Evolutionary conservation across 2,797 vertebrate genomes (phyloP).

Genomic region (Macropus fuliginosus): DNA sequence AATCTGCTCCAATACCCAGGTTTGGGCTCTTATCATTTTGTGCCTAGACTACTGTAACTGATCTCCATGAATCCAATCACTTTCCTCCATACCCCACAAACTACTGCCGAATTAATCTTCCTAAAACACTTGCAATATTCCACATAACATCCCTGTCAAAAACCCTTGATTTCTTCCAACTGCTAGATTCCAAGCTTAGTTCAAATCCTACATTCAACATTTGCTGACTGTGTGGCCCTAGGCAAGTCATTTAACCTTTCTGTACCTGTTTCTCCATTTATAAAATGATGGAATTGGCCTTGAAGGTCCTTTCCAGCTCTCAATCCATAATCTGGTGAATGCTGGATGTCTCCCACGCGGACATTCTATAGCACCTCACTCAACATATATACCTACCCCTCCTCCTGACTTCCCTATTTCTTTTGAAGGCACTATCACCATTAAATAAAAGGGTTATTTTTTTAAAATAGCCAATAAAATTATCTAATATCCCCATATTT

Average conservation of each 20-base stretch:
- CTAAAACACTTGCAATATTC: neutral
- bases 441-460: too few species aligned
- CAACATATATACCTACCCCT: neutral
- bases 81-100: neutral
- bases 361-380: neutral
- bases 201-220: neutral
- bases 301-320: neutral
- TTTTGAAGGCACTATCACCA: neutral
- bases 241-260: neutral
- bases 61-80: neutral
- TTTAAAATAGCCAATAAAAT: neutral
- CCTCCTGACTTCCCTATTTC: neutral
- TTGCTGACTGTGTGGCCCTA: neutral
- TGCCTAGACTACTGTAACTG: slow-evolving; percentile 4
- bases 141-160: neutral
- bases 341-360: neutral
- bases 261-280: too few species aligned
- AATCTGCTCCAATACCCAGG: neutral
- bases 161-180: neutral
- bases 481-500: neutral
- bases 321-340: neutral
- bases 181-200: slow-evolving; percentile 22
- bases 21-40: neutral
- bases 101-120: slow-evolving; percentile 31
- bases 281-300: neutral